phyloP scores from a whole-genome alignment of 2,797 vertebrate genomes.

The Erithacus rubecula region DNA sequence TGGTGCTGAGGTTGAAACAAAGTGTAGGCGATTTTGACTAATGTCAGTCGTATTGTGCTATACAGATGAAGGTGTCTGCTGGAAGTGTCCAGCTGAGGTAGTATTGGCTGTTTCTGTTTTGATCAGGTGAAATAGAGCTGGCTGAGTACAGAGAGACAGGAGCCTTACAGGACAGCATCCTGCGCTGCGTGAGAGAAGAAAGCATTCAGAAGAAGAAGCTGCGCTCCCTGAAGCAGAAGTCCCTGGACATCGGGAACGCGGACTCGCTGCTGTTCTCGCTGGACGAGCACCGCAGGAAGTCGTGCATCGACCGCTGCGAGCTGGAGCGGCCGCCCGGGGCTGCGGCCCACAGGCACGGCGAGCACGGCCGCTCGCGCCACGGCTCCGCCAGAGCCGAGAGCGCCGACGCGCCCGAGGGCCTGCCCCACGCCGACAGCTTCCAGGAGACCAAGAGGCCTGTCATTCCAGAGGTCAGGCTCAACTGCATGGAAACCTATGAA shows the following conservation, averaged over 20 bases:
- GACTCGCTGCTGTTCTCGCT: constrained; percentile 95
- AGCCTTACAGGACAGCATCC: constrained; percentile 91
- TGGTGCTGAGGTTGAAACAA: constrained; percentile 18
- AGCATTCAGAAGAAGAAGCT: constrained; percentile 94
- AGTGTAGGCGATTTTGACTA: constrained; percentile 20
- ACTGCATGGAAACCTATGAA: constrained; percentile 95
- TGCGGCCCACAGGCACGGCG: constrained; percentile 71
- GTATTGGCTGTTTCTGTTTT: constrained; percentile 79
- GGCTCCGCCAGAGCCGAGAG: constrained; percentile 74
- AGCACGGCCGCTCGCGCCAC: constrained; percentile 70
- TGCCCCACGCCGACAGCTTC: constrained; percentile 67
- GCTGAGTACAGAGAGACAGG: constrained; percentile 94
- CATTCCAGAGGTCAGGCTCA: constrained; percentile 94
- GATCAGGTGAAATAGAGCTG: constrained; percentile 96
- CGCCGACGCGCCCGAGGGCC: constrained; percentile 72
- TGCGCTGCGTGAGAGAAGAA: constrained; percentile 94
- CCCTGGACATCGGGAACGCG: constrained; percentile 96
- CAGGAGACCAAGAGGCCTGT: constrained; percentile 81
- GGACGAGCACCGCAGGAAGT: constrained; percentile 95
- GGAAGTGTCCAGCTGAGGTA: constrained; percentile 57
- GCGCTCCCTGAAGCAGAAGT: constrained; percentile 98
- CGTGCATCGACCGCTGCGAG: constrained; percentile 94
- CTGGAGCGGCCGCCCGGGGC: constrained; percentile 80
- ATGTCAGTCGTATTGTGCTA: constrained; percentile 36
- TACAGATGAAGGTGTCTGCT: constrained; percentile 3